A percentile compares a stretch with the other conserved stretches of the same genome.
These are phyloP conservation scores for Malurus leucopterus DNA, from an alignment of 2,797 vertebrate species.

Conservation along the genomic window DNA sequence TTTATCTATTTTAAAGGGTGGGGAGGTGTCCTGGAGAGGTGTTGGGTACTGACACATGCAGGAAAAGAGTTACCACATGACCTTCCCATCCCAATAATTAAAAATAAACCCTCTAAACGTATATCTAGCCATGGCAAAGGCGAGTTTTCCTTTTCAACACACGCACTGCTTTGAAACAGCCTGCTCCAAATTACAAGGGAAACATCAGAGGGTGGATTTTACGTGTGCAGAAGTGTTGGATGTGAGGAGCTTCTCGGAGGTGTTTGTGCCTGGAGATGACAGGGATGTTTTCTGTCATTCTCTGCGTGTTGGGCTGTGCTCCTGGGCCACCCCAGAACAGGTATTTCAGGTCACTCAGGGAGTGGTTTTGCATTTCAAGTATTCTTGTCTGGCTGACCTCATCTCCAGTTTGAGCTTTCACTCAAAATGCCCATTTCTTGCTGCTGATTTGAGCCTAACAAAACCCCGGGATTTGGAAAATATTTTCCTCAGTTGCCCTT, in stretches of 20 bases:
- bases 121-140: not conserved
- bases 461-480: not conserved
- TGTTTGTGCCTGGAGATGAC: not conserved
- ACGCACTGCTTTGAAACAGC: constrained; percentile 59
- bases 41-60: not conserved
- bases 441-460: not conserved
- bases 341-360: constrained; percentile 31
- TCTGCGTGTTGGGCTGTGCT: not conserved
- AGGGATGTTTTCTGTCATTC: not conserved
- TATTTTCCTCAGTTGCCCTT: not conserved
- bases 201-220: constrained; percentile 29
- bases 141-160: constrained; percentile 32
- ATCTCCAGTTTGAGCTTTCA: not conserved
- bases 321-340: constrained; percentile 3
- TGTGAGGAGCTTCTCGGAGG: not conserved
- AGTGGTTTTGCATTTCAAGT: not conserved
- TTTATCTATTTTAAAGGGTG: not conserved
- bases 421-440: not conserved
- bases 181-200: constrained; percentile 35
- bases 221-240: not conserved
- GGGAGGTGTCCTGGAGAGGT: not conserved
- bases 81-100: not conserved
- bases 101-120: no score
- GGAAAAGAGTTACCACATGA: not conserved
- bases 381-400: not conserved